A percentile compares a stretch with the other conserved stretches of the same genome.
These are phyloP conservation scores for Alloscopus bannaensis DNA, from an alignment of 2,888 invertebrate species.

Conservation along the genomic window DNA sequence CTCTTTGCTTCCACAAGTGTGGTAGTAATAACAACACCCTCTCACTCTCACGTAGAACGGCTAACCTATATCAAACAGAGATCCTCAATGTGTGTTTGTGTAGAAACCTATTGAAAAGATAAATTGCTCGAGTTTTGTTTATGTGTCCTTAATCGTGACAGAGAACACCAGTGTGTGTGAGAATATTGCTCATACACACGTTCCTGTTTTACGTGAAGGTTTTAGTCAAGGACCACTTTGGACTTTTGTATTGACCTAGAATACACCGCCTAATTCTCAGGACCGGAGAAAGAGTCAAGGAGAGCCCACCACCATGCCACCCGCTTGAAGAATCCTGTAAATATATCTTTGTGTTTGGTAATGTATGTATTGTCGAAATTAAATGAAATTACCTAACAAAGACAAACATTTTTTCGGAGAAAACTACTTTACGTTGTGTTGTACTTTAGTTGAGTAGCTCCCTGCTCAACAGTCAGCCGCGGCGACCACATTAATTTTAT, in stretches of 20 bases:
- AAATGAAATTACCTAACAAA: slow-evolving; percentile 17
- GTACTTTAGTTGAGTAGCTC: too few species aligned
- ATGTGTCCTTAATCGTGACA: slow-evolving; percentile 47
- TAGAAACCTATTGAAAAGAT: slow-evolving; percentile 24
- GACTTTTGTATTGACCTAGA: too few species aligned
- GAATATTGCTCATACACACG: not conserved
- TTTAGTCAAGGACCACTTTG: slow-evolving; percentile 35
- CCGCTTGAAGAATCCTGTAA: too few species aligned
- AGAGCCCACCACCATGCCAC: too few species aligned
- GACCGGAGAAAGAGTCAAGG: too few species aligned
- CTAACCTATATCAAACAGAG: too few species aligned
- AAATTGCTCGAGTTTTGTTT: slow-evolving; percentile 46
- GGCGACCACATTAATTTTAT: slow-evolving; percentile 50
- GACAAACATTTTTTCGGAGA: slow-evolving; percentile 23
- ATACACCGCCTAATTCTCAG: too few species aligned
- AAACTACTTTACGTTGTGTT: too few species aligned
- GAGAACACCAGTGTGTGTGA: not conserved
- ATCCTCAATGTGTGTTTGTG: too few species aligned
- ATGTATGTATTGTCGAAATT: slow-evolving; percentile 8
- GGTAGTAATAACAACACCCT: not conserved
- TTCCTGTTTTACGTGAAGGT: not conserved
- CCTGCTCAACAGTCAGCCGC: not conserved
- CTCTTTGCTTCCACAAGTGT: slow-evolving; percentile 7
- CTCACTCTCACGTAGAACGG: too few species aligned
- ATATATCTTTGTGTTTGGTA: too few species aligned